Conservation (phyloP, 2,797 vertebrate species). For the Platyrinchus mystaceus region DNA sequence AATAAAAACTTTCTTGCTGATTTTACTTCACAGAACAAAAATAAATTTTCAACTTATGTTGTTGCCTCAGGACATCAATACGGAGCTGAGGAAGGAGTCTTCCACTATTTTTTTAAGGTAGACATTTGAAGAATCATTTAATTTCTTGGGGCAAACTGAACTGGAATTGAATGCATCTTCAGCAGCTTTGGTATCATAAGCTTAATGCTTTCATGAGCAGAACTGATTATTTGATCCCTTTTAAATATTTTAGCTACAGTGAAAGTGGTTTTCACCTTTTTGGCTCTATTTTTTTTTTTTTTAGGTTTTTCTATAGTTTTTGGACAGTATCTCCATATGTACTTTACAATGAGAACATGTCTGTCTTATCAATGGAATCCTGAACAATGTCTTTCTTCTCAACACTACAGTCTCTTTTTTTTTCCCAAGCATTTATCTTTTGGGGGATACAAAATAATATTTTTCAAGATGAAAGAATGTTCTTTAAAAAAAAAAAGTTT, state of each 20-base stretch:
- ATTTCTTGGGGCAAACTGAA: not conserved
- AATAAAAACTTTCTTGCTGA: not conserved
- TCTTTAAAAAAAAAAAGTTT: not conserved
- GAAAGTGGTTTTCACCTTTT: not conserved
- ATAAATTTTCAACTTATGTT: slow-evolving; percentile 83
- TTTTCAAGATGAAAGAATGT: not conserved
- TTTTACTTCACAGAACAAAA: slow-evolving; percentile 62
- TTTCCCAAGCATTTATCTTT: not conserved
- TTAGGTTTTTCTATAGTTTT: not conserved
- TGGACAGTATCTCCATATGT: not conserved
- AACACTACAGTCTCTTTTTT: not conserved
- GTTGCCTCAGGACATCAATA: slow-evolving; percentile 90
- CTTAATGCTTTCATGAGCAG: not conserved
- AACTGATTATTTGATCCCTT: not conserved
- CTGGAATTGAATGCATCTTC: not conserved
- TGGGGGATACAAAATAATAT: not conserved
- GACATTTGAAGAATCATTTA: not conserved
- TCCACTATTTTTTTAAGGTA: slow-evolving; percentile 94
- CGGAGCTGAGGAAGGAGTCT: slow-evolving; percentile 86
- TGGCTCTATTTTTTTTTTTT: not conserved
- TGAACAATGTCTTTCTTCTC: not conserved
- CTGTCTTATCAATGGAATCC: not conserved
- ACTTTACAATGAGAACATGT: not conserved
- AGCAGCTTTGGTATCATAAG: not conserved
- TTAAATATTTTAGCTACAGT: not conserved